Evolutionary conservation across 2,888 invertebrate species (phyloP).

Genomic region (Phyllotreta cruciferae): DNA sequence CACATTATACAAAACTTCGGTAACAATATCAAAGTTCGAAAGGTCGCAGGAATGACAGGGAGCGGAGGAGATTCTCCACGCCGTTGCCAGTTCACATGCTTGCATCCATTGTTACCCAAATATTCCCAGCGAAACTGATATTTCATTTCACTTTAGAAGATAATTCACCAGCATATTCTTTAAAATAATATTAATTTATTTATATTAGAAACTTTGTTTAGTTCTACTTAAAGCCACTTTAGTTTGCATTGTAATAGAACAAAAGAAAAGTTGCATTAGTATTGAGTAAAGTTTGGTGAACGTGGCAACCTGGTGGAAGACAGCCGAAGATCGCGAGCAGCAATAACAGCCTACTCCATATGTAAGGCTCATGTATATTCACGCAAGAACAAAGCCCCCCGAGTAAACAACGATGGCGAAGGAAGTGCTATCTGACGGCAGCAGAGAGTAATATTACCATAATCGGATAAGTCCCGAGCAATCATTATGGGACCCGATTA

Average conservation of each 20-base stretch:
- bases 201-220: not conserved
- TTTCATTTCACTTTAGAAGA: too few species aligned
- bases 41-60: constrained; percentile 39
- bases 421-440: constrained; percentile 55
- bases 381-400: constrained; percentile 58
- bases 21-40: constrained; percentile 49
- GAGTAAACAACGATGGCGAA: constrained; percentile 58
- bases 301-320: constrained; percentile 33
- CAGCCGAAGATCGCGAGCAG: constrained; percentile 35
- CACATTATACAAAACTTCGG: constrained; percentile 40
- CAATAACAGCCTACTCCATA: constrained; percentile 59
- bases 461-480: constrained; percentile 58
- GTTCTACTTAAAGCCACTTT: not conserved
- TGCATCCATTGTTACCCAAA: too few species aligned
- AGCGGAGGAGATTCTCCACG: constrained; percentile 10
- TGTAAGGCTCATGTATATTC: constrained; percentile 62
- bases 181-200: not conserved
- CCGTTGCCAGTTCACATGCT: constrained; percentile 14
- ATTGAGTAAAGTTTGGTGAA: constrained; percentile 38
- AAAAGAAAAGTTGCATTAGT: not conserved
- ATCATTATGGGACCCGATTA: constrained; percentile 58
- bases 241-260: not conserved
- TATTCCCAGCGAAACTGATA: too few species aligned
- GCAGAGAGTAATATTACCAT: constrained; percentile 59
- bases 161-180: not conserved